Percentiles rank a stretch among this genome's conserved stretches.
These are phyloP conservation scores for Astropecten irregularis DNA, from an alignment of 53 echinoderm and acorn worm species.

Conservation along the genomic window DNA sequence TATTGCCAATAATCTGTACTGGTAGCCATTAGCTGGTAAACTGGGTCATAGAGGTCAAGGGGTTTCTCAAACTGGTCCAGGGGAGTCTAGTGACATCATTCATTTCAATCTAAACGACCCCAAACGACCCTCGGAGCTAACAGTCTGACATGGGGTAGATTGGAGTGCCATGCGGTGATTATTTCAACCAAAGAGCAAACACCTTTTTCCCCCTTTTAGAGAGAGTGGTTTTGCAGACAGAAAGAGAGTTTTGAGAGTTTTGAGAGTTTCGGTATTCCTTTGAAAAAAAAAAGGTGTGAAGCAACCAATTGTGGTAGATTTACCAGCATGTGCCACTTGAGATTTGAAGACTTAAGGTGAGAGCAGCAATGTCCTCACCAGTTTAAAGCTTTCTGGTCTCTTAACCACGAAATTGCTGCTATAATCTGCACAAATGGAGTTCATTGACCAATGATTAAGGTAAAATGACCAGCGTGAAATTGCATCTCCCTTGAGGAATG, in stretches of 20 bases:
- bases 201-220: background rate
- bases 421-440: too few relatives aligned
- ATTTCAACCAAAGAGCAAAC: constrained; percentile 2
- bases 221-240: background rate
- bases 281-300: background rate
- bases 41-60: constrained; percentile 31
- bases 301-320: background rate
- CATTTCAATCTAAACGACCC: background rate
- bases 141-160: constrained; percentile 36
- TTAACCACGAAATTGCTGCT: too few relatives aligned
- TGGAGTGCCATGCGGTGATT: too few relatives aligned
- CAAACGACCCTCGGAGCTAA: constrained; percentile 12
- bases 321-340: too few relatives aligned
- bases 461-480: too few relatives aligned
- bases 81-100: background rate
- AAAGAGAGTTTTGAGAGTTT: background rate
- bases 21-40: constrained; percentile 29
- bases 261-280: background rate
- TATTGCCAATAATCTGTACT: constrained; percentile 7
- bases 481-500: too few relatives aligned
- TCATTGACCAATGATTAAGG: too few relatives aligned
- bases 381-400: too few relatives aligned
- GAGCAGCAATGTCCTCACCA: too few relatives aligned
- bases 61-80: background rate
- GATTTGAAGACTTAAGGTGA: too few relatives aligned